phyloP scores from a whole-genome alignment of 2,797 vertebrate genomes.

The Tenualosa ilisha region DNA sequence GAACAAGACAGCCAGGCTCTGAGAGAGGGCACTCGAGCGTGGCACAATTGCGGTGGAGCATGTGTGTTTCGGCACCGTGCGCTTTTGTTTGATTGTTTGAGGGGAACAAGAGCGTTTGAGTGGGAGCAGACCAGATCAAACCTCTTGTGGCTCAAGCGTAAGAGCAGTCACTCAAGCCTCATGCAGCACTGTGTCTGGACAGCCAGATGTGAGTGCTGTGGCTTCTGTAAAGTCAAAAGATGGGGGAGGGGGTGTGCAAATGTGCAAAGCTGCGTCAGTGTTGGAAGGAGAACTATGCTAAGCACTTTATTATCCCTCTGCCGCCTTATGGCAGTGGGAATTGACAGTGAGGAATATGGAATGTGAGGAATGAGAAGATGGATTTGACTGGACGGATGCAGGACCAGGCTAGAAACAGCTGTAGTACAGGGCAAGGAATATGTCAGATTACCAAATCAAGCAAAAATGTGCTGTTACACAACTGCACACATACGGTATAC shows the following conservation, averaged over 20 bases:
- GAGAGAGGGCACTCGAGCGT: background rate
- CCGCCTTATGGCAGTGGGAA: background rate
- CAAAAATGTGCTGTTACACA: background rate
- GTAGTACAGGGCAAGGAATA: background rate
- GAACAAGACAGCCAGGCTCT: background rate
- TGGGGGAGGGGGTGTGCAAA: too few relatives aligned
- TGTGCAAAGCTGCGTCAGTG: background rate
- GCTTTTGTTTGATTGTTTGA: slow-evolving; percentile 14
- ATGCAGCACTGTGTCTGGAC: background rate
- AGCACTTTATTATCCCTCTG: background rate
- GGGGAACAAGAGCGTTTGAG: slow-evolving; percentile 2
- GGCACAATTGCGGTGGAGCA: background rate
- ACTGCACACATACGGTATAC: background rate
- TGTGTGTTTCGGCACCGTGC: background rate
- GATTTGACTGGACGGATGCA: background rate
- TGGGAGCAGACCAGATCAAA: slow-evolving; percentile 9
- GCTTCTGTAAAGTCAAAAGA: too few relatives aligned
- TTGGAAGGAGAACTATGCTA: background rate
- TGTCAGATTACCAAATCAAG: background rate
- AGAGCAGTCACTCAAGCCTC: background rate
- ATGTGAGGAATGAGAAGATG: slow-evolving; percentile 7
- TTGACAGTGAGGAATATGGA: background rate
- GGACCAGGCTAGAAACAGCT: background rate
- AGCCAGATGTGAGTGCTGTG: background rate
- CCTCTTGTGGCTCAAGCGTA: background rate